A percentile compares a stretch with the other conserved stretches of the same genome.
phyloP scores from a whole-genome alignment of 35 echinoderm and acorn worm species.

The Lytechinus variegatus region DNA sequence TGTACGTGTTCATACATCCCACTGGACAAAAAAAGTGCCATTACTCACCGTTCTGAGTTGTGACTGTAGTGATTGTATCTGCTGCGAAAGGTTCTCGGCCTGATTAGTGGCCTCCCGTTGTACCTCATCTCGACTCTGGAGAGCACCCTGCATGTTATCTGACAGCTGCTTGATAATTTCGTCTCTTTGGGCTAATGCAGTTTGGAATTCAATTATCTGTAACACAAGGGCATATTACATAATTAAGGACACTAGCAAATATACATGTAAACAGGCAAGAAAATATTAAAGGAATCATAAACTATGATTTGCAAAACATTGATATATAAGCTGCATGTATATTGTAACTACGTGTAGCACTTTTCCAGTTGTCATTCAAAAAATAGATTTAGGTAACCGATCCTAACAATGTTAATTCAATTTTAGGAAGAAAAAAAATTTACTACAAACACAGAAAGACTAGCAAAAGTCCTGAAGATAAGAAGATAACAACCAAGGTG shows the following conservation, averaged over 20 bases:
- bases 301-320: no score
- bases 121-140: constrained; percentile 80
- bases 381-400: no score
- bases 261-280: no score
- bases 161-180: constrained; percentile 95
- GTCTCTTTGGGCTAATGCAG: constrained; percentile 82
- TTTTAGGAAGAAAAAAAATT: no score
- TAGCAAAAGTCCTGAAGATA: neutral
- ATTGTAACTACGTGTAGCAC: no score
- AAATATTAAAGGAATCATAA: no score
- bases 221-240: neutral
- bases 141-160: constrained; percentile 72
- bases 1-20: no score
- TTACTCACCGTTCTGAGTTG: constrained; percentile 74
- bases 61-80: constrained; percentile 83
- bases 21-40: no score
- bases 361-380: no score
- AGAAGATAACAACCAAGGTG: neutral
- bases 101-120: constrained; percentile 76
- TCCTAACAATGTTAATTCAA: no score
- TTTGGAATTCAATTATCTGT: constrained; percentile 97
- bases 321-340: no score
- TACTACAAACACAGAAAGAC: no score
- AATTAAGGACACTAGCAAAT: neutral
- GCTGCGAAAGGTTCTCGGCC: constrained; percentile 63